Base-by-base conservation (phyloP, 2,113 vertebrate genomes). In the Thamnophis sirtalis region DNA sequence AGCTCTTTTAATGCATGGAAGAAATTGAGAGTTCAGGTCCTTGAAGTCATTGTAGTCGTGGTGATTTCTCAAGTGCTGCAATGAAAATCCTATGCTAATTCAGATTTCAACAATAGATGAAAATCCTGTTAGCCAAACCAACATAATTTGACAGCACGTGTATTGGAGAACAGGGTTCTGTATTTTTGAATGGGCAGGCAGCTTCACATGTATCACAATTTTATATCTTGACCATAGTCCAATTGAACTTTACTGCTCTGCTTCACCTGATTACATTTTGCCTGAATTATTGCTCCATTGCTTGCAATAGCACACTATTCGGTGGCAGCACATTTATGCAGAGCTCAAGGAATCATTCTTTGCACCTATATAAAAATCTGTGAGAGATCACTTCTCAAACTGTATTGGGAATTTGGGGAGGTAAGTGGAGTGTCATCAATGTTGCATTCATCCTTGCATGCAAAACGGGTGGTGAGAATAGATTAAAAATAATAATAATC, bases 201-300 rank as follows among this genome's bases (percentile, higher is more conserved):
- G 93, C 38, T 0, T 43, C 91, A 86, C 86, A 92, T 94, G 48
- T 43, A 53, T 24, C 87, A 73, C 68, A 90, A 92, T 85, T 95
- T 93, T 93, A 85, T 91, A 95, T 92, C 58, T 91, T 95, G 92
- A 96, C 89, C 89, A 86, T 91, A 93, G 21, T 95, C 58, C 91
- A 92, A 87, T 90, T 92, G 94, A 48, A 50, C 94, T 96, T 96
- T 94, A 94, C 96, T 95, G 95, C 89, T 90, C 92, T 93, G 95
- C 93, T 95, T 96, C 95, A 94, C 63, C 95, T 96, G 95, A 96
- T 96, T 95, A 94, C 93, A 92, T 89, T 95, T 95, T 95, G 93
- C 95, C 94, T 95, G 96, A 96, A 94, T 93, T 95, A 96, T 94
- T 84, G 21, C 56, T 94, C 96, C 56, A 95, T 94, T 93, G 95